Conservation (phyloP, 2,113 vertebrate species). For the Gracilinanus agilis region DNA sequence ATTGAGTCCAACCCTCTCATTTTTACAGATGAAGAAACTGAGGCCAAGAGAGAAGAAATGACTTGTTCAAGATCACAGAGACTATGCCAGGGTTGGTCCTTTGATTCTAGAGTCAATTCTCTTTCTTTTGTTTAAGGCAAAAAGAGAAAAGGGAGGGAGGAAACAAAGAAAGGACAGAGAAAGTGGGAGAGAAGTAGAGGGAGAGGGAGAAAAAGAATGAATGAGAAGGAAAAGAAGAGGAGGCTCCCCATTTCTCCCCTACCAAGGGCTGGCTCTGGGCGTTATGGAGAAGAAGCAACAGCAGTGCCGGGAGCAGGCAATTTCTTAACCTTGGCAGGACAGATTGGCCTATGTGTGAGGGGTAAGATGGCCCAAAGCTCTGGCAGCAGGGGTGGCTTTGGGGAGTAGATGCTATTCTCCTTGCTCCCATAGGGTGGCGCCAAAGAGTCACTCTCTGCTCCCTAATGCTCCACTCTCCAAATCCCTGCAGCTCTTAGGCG, state of each 20-base stretch:
- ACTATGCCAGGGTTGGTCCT: background rate
- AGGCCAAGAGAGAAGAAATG: background rate
- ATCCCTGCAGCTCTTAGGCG: background rate
- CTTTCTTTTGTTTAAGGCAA: background rate
- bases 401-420: background rate
- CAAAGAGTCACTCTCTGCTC: background rate
- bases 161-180: background rate
- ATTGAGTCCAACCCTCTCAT: background rate
- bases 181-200: background rate
- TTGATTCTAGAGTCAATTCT: background rate
- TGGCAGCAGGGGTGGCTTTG: fast-evolving
- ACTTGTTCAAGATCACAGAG: background rate
- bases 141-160: background rate
- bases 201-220: background rate
- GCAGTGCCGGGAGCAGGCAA: background rate
- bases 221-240: background rate
- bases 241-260: background rate
- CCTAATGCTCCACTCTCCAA: fast-evolving
- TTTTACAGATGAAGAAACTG: background rate
- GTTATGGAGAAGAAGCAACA: background rate
- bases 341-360: background rate
- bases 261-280: background rate
- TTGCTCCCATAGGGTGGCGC: background rate
- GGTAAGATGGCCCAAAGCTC: background rate
- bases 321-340: background rate